phyloP scores from a whole-genome alignment of 2,113 vertebrate genomes.

The Camarhynchus parvulus region DNA sequence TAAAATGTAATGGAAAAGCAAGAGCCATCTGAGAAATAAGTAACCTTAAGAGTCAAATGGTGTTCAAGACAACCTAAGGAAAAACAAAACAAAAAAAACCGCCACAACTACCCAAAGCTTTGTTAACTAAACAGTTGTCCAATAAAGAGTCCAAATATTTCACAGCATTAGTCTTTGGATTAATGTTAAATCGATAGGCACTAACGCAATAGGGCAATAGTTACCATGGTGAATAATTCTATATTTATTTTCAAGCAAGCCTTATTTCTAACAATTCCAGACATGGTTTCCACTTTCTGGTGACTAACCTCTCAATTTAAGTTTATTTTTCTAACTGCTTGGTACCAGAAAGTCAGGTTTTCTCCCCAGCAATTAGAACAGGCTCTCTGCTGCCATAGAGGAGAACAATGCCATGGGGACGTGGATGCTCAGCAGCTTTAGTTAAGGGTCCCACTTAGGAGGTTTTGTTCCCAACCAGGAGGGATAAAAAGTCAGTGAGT shows the following conservation, averaged over 20 bases:
- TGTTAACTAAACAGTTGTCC: slow-evolving; percentile 43
- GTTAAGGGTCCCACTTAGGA: neutral
- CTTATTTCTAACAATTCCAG: slow-evolving; percentile 56
- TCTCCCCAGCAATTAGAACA: neutral
- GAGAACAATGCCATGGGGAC: neutral
- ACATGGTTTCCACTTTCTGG: slow-evolving; percentile 49
- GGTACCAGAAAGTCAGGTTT: neutral
- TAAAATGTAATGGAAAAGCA: neutral
- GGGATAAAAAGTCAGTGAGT: neutral
- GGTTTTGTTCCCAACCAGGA: neutral
- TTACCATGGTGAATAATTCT: slow-evolving; percentile 58
- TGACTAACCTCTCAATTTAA: slow-evolving; percentile 17
- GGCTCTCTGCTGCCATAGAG: neutral
- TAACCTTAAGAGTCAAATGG: neutral
- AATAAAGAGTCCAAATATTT: slow-evolving; percentile 51
- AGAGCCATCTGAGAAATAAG: neutral
- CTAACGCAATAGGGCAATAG: slow-evolving; percentile 33
- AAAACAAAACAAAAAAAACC: neutral
- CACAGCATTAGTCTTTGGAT: slow-evolving; percentile 50
- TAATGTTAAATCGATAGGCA: slow-evolving; percentile 27
- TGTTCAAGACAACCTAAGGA: neutral
- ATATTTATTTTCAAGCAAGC: slow-evolving; percentile 65
- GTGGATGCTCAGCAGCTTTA: neutral
- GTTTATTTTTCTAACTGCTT: neutral
- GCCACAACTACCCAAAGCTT: slow-evolving; percentile 9